Evolutionary conservation across 2,888 invertebrate species (phyloP), one percentile per base, ranked within the genome.

Genomic region (Stenoptilia bipunctidactyla): DNA sequence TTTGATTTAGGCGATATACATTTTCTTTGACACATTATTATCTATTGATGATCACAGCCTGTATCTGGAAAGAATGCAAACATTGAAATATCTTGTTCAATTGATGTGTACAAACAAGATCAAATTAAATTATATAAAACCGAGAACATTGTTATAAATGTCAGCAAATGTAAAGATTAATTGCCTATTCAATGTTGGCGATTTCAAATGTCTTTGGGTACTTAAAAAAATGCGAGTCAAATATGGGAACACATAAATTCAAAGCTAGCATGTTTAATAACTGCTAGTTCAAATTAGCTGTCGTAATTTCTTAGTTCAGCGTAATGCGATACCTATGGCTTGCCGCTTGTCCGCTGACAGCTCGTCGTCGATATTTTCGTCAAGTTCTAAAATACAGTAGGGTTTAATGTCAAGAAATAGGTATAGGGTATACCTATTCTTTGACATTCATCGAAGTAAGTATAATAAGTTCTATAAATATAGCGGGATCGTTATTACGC

Each of bases 311-410:
- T 65, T 61, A 63, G 63, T 62, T 64, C 58, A 45, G 43, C 20
- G 75, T 69, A 76, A 76, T 57, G 40, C 49, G 69, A 79, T 71
- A 74, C 20, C n/a, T n/a, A n/a, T n/a, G 20, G 4, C 8, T 20
- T 60, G 65, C 58, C 50, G 74, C 57, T 58, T 66, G 64, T 72
- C 61, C 52, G 46, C 58, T 69, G 69, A 66, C 69, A 72, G 61
- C 55, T 47, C 53, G 59, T 53, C 66, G 65, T 69, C 71, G 67
- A 76, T 74, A 75, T 76, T 77, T 77, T 73, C 64, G 67, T 67
- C 67, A 75, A 69, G 56, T 62, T 59, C 20, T 8, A 20, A 20
- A 20, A 20, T 20, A 20, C 20, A 20, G 8, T 8, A 5, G 20
- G 8, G 20, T 20, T 20, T 20, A 20, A 5, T n/a, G n/a, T 20